Conservation (phyloP, 2,888 invertebrate genomes). For the Panopea generosa region DNA sequence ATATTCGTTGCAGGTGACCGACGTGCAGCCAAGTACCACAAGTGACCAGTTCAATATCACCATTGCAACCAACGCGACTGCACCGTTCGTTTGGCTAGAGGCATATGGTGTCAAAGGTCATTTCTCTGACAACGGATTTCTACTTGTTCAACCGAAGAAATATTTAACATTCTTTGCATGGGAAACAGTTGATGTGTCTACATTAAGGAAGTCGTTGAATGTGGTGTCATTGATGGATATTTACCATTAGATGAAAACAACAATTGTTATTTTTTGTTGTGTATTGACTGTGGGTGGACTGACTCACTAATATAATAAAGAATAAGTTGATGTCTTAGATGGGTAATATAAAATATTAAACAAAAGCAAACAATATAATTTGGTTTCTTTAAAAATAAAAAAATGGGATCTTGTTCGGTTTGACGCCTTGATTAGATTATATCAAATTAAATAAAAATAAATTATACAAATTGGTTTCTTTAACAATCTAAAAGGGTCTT, state of each 20-base stretch:
- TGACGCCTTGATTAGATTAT: no score
- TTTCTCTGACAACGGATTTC: conserved; percentile 92
- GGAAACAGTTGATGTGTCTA: conserved; percentile 53
- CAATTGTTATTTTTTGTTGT: conserved; percentile 52
- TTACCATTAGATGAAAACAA: conserved; percentile 56
- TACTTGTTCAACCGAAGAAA: conserved; percentile 79
- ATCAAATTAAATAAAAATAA: no score
- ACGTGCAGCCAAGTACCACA: conserved; percentile 53
- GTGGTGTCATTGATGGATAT: conserved; percentile 74
- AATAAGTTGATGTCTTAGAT: no score
- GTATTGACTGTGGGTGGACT: no score
- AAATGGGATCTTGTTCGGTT: no score
- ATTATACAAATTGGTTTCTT: no score
- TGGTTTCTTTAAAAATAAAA: no score
- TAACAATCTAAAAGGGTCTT: no score
- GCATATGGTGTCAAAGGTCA: conserved; percentile 86
- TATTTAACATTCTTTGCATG: conserved; percentile 72
- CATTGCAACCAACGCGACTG: conserved; percentile 72
- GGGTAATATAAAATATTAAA: no score
- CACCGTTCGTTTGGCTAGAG: conserved; percentile 84
- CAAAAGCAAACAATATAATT: no score
- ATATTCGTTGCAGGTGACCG: conserved; percentile 68
- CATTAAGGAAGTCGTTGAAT: conserved; percentile 57
- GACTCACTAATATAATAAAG: no score
- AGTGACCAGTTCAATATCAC: conserved; percentile 64